Conservation (phyloP, 2,888 invertebrate species). For the Ormyrus nitidulus region DNA sequence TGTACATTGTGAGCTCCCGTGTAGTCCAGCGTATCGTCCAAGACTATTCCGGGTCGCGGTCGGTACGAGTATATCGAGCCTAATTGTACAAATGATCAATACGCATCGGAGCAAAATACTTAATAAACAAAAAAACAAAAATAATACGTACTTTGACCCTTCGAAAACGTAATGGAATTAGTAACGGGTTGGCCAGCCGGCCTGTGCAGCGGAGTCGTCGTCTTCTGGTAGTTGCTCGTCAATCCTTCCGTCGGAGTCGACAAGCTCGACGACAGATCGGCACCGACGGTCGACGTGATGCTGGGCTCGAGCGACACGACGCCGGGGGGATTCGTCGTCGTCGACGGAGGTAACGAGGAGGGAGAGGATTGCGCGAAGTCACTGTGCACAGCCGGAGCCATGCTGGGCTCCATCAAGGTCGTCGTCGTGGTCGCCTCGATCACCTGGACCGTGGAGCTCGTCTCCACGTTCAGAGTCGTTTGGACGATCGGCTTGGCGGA, state of each 20-base stretch:
- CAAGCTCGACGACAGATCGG: slow-evolving; percentile 53
- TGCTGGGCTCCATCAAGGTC: slow-evolving; percentile 38
- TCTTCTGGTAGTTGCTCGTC: slow-evolving; percentile 18
- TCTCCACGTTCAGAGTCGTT: slow-evolving; percentile 70
- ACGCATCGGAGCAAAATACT: neutral
- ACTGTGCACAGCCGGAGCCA: slow-evolving; percentile 21
- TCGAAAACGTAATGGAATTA: slow-evolving; percentile 64
- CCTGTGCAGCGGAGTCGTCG: slow-evolving; percentile 53
- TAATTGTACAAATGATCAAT: neutral
- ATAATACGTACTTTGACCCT: slow-evolving; percentile 63
- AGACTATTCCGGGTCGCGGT: slow-evolving; percentile 89
- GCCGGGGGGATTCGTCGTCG: slow-evolving; percentile 50
- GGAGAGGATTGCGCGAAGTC: slow-evolving; percentile 25
- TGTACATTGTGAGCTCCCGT: slow-evolving; percentile 72
- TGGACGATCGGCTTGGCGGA: slow-evolving; percentile 52
- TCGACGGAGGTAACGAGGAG: slow-evolving; percentile 43
- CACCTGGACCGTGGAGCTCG: slow-evolving; percentile 70
- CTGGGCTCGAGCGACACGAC: slow-evolving; percentile 61
- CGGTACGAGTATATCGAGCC: slow-evolving; percentile 79
- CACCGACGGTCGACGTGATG: slow-evolving; percentile 47
- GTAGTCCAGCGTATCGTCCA: slow-evolving; percentile 82
- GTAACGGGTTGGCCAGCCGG: slow-evolving; percentile 55
- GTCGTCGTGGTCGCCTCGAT: slow-evolving; percentile 68
- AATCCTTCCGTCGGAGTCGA: slow-evolving; percentile 72
- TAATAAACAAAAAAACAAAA: neutral